Percentiles rank a stretch among this genome's conserved stretches.
Evolutionary conservation across 2,797 vertebrate species (phyloP).

Genomic region (Hipposideros larvatus): DNA sequence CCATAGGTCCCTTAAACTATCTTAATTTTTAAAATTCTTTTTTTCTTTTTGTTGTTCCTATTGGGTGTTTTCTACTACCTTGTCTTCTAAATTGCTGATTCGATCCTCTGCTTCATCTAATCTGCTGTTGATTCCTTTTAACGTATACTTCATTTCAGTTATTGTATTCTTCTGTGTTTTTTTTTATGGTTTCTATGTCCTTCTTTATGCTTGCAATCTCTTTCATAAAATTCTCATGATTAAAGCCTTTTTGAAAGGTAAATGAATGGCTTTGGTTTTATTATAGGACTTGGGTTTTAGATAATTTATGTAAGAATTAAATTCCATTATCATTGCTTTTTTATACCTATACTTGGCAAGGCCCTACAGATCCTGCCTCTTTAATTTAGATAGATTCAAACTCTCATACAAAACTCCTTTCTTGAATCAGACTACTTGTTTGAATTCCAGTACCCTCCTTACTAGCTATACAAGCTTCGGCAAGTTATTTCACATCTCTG

Average conservation of each 20-base stretch:
- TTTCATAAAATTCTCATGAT: no score
- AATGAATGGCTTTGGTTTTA: slow-evolving; percentile 23
- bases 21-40: no score
- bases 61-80: no score
- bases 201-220: no score
- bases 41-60: no score
- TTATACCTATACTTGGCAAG: neutral
- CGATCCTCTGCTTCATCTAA: no score
- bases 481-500: neutral
- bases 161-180: no score
- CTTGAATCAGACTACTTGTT: neutral
- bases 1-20: no score
- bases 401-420: neutral
- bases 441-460: neutral
- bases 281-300: slow-evolving; percentile 31
- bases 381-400: slow-evolving; percentile 38
- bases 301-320: slow-evolving; percentile 24
- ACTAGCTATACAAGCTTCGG: neutral
- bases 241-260: neutral
- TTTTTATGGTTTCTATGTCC: no score
- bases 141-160: no score
- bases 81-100: no score
- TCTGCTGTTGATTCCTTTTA: no score
- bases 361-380: neutral
- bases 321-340: neutral